phyloP scores from a whole-genome alignment of 1,140 invertebrate species.

The Oncopeltus fasciatus region DNA sequence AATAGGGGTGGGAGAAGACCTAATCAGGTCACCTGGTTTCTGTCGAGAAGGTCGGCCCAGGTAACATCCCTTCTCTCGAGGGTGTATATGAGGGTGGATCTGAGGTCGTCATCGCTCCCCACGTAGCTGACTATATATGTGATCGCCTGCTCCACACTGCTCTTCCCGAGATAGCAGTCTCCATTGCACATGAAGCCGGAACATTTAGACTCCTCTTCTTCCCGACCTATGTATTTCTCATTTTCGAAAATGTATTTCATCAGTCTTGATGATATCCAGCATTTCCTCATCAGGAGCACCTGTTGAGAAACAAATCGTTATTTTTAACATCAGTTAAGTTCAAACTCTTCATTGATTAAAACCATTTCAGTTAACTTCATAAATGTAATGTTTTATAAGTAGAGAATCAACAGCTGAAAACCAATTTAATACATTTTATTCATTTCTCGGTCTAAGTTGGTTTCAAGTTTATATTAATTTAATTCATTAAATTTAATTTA shows the following conservation, averaged over 20 bases:
- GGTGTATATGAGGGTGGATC: conserved; percentile 41
- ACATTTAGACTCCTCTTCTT: conserved; percentile 25
- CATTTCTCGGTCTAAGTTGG: no score
- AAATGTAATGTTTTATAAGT: no score
- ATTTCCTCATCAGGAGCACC: conserved; percentile 25
- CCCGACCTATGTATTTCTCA: conserved; percentile 7
- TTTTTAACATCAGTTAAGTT: neutral
- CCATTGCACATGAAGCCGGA: conserved; percentile 48
- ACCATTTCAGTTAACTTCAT: no score
- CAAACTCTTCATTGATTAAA: no score
- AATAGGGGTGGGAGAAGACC: no score
- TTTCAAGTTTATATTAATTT: no score
- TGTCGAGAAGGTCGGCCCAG: conserved; percentile 54
- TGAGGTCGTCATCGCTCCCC: conserved; percentile 43
- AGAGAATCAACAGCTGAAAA: no score
- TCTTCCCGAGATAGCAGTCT: conserved; percentile 30
- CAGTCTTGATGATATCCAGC: conserved; percentile 22
- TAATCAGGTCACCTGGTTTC: conserved; percentile 53
- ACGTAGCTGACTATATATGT: conserved; percentile 41
- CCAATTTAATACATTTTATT: no score
- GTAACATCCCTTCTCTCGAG: conserved; percentile 39
- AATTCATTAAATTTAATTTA: no score
- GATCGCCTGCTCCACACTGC: conserved; percentile 35
- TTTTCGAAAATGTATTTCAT: conserved; percentile 16
- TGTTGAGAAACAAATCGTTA: conserved; percentile 15